Conservation (phyloP, 30 jellyfish, hydroid and myxozoan species). For the Morbakka virulenta region DNA sequence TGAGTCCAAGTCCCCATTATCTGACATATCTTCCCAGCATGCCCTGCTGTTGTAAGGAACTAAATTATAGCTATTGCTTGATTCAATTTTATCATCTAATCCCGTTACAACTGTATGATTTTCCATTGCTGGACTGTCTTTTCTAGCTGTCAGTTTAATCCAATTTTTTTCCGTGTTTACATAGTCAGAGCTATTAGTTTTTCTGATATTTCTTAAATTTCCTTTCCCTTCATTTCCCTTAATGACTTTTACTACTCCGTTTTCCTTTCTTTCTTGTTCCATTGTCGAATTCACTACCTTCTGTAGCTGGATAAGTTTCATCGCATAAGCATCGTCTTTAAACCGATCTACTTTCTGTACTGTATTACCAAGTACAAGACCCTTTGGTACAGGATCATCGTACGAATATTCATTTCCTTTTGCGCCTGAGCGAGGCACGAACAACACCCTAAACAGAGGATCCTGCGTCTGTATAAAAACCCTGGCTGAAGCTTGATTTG, state of each 20-base stretch:
- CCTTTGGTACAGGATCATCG: background rate
- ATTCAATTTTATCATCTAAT: no score
- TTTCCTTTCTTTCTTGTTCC: background rate
- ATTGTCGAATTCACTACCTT: background rate
- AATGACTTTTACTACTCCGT: background rate
- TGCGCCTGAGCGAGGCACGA: background rate
- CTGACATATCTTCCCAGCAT: background rate
- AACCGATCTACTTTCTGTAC: background rate
- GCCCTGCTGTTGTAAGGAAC: no score
- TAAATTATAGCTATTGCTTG: no score
- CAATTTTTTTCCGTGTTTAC: background rate
- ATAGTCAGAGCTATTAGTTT: background rate
- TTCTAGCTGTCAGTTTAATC: background rate
- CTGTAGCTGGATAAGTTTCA: background rate
- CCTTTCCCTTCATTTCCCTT: background rate
- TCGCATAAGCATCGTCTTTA: background rate
- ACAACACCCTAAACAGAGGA: background rate
- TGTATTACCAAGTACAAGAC: background rate
- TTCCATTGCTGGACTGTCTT: background rate
- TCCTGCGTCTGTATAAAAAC: no score
- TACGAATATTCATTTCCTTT: background rate
- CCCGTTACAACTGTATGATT: background rate
- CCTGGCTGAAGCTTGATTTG: no score
- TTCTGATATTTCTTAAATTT: no score
- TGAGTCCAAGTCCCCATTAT: background rate